Evolutionary conservation across 2,113 vertebrate genomes (phyloP).

Genomic region (Tetrao urogallus): DNA sequence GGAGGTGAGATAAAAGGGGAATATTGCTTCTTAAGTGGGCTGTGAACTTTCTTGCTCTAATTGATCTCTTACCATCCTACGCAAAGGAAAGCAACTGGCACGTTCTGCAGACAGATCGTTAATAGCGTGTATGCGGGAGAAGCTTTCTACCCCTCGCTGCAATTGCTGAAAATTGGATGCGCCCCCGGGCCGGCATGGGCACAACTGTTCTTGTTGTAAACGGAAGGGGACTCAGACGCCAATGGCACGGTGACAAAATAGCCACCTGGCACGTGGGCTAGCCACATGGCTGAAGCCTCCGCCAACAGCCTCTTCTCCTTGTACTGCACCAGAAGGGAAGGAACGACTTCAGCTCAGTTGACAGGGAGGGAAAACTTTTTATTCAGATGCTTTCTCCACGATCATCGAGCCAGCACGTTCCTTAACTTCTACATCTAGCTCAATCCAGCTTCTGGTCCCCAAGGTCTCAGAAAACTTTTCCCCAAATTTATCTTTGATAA

Average conservation of each 20-base stretch:
- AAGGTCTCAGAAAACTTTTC: not conserved
- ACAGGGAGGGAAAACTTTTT: not conserved
- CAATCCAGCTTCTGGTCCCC: not conserved
- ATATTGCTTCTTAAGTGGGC: conserved; percentile 70
- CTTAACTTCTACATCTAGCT: not conserved
- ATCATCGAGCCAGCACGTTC: not conserved
- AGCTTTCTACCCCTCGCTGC: not conserved
- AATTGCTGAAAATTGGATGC: not conserved
- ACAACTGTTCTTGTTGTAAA: not conserved
- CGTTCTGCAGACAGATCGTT: conserved; percentile 26
- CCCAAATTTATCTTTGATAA: not conserved
- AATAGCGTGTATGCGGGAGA: not conserved
- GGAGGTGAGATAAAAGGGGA: conserved; percentile 65
- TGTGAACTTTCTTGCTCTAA: conserved; percentile 71
- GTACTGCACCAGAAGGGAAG: conserved; percentile 3
- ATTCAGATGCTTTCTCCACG: not conserved
- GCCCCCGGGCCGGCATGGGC: not conserved
- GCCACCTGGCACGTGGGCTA: conserved; percentile 18
- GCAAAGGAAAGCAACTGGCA: conserved; percentile 56
- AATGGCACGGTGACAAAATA: not conserved
- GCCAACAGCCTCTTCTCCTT: not conserved
- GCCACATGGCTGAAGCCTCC: conserved; percentile 4
- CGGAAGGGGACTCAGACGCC: not conserved
- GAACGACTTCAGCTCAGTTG: not conserved
- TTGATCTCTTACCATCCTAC: conserved; percentile 68